Evolutionary conservation across 2,113 vertebrate genomes (phyloP).

Genomic region (Cyphotilapia sp.): DNA sequence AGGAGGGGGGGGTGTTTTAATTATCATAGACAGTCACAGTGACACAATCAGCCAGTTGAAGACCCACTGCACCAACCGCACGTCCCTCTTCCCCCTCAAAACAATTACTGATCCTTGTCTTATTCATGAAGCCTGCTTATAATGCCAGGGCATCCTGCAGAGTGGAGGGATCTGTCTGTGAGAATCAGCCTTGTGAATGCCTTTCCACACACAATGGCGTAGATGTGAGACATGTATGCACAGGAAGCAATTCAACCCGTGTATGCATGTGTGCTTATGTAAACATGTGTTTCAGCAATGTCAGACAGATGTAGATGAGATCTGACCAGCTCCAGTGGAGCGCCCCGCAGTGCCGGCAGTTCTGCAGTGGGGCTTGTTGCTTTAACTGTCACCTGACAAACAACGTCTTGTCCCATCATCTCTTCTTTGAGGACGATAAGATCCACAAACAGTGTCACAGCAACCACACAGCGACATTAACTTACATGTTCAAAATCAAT

Average conservation of each 20-base stretch:
- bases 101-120: slow-evolving; percentile 43
- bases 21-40: slow-evolving; percentile 51
- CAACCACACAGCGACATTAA: background rate
- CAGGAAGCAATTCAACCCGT: background rate
- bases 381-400: background rate
- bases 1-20: slow-evolving; percentile 34
- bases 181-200: background rate
- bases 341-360: background rate
- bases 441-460: background rate
- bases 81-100: background rate
- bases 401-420: background rate
- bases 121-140: slow-evolving; percentile 1
- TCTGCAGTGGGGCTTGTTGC: background rate
- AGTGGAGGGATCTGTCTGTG: background rate
- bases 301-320: background rate
- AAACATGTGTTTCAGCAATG: slow-evolving; percentile 3
- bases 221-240: background rate
- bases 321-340: background rate
- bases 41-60: slow-evolving; percentile 38
- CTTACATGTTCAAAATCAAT: background rate
- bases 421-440: background rate
- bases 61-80: background rate
- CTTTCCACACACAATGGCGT: background rate
- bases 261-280: background rate
- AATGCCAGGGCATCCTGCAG: slow-evolving; percentile 17